These are phyloP conservation scores for Pocota personata DNA, from an alignment of 2,888 invertebrate species.

Conservation along the genomic window DNA sequence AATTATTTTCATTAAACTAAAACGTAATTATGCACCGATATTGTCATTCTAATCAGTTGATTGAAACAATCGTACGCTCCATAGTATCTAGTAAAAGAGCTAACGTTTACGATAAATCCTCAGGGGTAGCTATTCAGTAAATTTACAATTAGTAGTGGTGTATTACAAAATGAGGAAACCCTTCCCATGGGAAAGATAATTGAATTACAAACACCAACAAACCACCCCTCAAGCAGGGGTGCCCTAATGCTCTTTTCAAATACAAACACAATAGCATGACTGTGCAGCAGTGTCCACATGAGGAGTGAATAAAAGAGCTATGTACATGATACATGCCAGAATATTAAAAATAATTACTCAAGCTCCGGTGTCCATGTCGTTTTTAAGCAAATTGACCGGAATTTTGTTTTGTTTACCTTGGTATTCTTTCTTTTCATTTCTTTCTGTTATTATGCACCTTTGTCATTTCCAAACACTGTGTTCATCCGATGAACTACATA, in stretches of 20 bases:
- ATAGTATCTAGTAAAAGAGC: background rate
- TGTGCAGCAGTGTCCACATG: constrained; percentile 9
- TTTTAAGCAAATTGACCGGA: constrained; percentile 20
- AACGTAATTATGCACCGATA: background rate
- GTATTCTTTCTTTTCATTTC: constrained; percentile 1
- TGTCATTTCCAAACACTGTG: background rate
- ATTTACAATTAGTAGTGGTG: background rate
- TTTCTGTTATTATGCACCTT: constrained; percentile 1
- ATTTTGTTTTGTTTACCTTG: constrained; percentile 35
- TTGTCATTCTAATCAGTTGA: background rate
- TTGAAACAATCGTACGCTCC: background rate
- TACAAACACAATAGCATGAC: background rate
- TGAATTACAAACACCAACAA: constrained; percentile 36
- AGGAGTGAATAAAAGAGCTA: background rate
- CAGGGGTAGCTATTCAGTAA: background rate
- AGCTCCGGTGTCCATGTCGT: constrained; percentile 6
- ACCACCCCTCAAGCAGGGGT: constrained; percentile 1
- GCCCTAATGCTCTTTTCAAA: constrained; percentile 7
- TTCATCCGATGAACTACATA: constrained; percentile 17
- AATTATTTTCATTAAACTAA: background rate
- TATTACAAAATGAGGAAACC: background rate
- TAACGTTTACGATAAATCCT: background rate
- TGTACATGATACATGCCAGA: background rate
- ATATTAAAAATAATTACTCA: constrained; percentile 1
- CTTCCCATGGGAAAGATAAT: constrained; percentile 23